Base-by-base conservation (phyloP, 1,140 invertebrate species). In the Colletes gigas region DNA sequence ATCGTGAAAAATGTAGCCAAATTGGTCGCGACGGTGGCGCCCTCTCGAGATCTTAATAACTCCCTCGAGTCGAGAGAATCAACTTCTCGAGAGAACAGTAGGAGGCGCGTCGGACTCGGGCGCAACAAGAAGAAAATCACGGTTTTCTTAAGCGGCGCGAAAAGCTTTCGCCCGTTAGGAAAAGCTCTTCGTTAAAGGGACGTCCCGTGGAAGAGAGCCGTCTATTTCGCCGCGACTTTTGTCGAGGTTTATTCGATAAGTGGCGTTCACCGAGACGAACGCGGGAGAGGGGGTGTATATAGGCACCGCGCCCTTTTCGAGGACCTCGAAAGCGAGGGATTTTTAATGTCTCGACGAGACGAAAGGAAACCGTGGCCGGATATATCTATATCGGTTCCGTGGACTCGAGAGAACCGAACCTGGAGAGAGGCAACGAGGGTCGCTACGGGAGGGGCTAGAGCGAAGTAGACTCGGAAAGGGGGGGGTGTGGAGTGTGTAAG, bases 271-370 rank as follows among this genome's bases (percentile, higher is more conserved):
- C 67, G 39, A 66, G 69, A 19, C 41, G 7, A 12, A 3, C 12
- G 30, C 12, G 21, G 12, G 7, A 5, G 14, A 8, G 55, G n/a
- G 69, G 17, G 14, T 21, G 57, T 39, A 15, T 54, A 65, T 62
- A 47, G 54, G 74, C 54, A 77, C 63, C 80, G 76, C 76, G 59
- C 81, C 74, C 71, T 73, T 72, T 74, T 86, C 67, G 68, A 75
- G 71, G 10, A 44, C 60, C 71, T 82, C 50, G 52, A n/a, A 65
- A 62, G 62, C 63, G 73, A 74, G 68, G 81, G 72, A 86, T 86
- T 86, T 86, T 86, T 85, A 86, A 86, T 83, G 81, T 86, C 68
- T 83, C 75, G 72, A 63, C 83, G 83, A 86, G 81, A 80, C 83
- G 83, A 83, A 79, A 86, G 73, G 79, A 79, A 83, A 72, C 66